Evolutionary conservation across 2,113 vertebrate species (phyloP), one percentile per base, ranked within the genome.

Genomic region (Rhea americana): DNA sequence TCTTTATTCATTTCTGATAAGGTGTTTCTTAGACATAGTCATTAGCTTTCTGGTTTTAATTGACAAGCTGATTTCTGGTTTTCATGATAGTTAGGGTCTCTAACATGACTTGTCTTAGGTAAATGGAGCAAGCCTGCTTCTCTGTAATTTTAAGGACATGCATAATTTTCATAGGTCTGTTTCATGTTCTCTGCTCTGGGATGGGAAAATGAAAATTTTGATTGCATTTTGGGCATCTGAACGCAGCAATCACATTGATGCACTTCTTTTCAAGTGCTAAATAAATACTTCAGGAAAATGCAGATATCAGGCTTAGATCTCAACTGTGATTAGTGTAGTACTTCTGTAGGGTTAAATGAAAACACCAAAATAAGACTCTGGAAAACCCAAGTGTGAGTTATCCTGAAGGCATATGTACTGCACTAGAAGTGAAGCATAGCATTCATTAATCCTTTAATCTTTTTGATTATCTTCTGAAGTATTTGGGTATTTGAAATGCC

Each of bases 201-300:
- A 90, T 55, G 26, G 25, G 66, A 70, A 83, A 88, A 61, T 56
- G 41, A 74, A 63, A 68, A 7, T 48, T 87, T 70, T 68, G 51
- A 19, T 78, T 43, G 25, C 80, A 45, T 77, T 94, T 93, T 86
- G 80, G 85, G 68, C 73, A 24, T 73, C 35, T 63, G 65, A 77
- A 88, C 76, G 83, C 73, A 63, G 26, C 93, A 81, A 59, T 84
- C 76, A 59, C 30, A 53, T 43, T 39, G 67, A 81, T 81, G 25
- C 28, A 71, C 92, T 80, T 94, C 32, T 90, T 25, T 89, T 89
- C 79, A 53, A 87, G 92, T 73, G 78, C 58, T 76, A 47, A 59
- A 72, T 62, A 41, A 89, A 62, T 79, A 73, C 76, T 87, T 89
- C 65, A 80, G 75, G 78, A 91, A 85, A 70, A 82, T 48, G n/a